Evolutionary conservation across 2,888 invertebrate species (phyloP).

Genomic region (Eubasilissa splendida): DNA sequence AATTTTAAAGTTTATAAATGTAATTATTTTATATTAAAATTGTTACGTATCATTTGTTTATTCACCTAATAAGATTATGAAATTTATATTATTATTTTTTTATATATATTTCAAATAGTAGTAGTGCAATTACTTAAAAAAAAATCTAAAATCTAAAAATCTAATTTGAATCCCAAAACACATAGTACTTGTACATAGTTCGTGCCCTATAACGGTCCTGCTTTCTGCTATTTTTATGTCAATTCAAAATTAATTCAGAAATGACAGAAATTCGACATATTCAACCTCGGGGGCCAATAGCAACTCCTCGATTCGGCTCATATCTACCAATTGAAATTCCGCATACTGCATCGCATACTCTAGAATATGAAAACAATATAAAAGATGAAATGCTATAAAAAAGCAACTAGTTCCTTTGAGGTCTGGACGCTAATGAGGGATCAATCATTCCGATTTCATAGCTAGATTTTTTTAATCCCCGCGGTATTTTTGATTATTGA

Average conservation of each 20-base stretch:
- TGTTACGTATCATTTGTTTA: too few relatives aligned
- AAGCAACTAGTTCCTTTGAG: slow-evolving; percentile 27
- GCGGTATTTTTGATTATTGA: slow-evolving; percentile 60
- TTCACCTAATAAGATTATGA: too few relatives aligned
- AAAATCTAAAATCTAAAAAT: too few relatives aligned
- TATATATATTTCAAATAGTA: too few relatives aligned
- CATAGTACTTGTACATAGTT: too few relatives aligned
- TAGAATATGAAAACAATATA: slow-evolving; percentile 32
- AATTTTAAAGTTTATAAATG: too few relatives aligned
- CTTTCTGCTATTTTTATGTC: not conserved
- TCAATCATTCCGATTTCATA: slow-evolving; percentile 57
- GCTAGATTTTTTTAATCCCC: slow-evolving; percentile 56
- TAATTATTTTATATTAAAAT: too few relatives aligned
- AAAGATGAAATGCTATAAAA: slow-evolving; percentile 32
- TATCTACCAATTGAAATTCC: slow-evolving; percentile 37
- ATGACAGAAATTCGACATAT: slow-evolving; percentile 36
- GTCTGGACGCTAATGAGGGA: slow-evolving; percentile 56
- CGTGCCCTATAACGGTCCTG: not conserved
- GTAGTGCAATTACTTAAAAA: too few relatives aligned
- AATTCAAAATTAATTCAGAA: slow-evolving; percentile 27
- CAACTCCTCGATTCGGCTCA: not conserved
- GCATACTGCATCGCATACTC: slow-evolving; percentile 25
- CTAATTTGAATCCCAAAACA: too few relatives aligned
- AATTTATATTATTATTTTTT: too few relatives aligned
- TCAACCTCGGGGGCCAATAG: not conserved